Percentiles rank a stretch among this genome's conserved stretches.
Evolutionary conservation across 2,797 vertebrate genomes (phyloP).

Genomic region (Neosalanx taihuensis): DNA sequence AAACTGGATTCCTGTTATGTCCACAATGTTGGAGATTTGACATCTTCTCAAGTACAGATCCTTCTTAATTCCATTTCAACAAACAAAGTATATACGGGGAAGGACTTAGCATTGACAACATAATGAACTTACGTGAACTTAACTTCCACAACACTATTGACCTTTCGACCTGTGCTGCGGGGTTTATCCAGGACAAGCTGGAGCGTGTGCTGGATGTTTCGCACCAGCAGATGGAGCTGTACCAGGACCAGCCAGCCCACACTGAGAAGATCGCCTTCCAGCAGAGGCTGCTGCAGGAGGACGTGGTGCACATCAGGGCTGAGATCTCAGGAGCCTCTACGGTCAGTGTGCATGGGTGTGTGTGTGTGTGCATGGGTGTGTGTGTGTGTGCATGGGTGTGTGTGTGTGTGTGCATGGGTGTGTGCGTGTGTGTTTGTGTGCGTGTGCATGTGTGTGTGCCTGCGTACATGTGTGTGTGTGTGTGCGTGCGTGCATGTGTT

Average conservation of each 20-base stretch:
- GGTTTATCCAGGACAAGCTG: conserved; percentile 82
- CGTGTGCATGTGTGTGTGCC: neutral
- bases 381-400: neutral
- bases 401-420: neutral
- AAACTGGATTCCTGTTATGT: too few relatives aligned
- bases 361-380: neutral
- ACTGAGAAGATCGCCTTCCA: conserved; percentile 89
- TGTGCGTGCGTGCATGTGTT: neutral
- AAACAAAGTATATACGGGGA: too few relatives aligned
- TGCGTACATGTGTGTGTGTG: neutral
- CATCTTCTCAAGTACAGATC: too few relatives aligned
- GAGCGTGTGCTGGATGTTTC: conserved; percentile 89
- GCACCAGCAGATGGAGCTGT: conserved; percentile 93
- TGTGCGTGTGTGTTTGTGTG: conserved; percentile 2
- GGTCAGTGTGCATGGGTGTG: conserved; percentile 55
- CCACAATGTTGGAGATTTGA: too few relatives aligned
- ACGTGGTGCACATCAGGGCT: conserved; percentile 90
- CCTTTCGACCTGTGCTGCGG: conserved; percentile 1
- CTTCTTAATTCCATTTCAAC: too few relatives aligned
- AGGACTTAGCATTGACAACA: neutral
- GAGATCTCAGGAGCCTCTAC: conserved; percentile 89
- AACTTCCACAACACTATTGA: neutral
- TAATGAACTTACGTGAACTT: neutral
- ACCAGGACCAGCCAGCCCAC: conserved; percentile 86
- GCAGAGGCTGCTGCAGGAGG: conserved; percentile 92